Evolutionary conservation across 2,797 vertebrate genomes (phyloP), one percentile per base, ranked within the genome.

Genomic region (Macropodus opercularis): DNA sequence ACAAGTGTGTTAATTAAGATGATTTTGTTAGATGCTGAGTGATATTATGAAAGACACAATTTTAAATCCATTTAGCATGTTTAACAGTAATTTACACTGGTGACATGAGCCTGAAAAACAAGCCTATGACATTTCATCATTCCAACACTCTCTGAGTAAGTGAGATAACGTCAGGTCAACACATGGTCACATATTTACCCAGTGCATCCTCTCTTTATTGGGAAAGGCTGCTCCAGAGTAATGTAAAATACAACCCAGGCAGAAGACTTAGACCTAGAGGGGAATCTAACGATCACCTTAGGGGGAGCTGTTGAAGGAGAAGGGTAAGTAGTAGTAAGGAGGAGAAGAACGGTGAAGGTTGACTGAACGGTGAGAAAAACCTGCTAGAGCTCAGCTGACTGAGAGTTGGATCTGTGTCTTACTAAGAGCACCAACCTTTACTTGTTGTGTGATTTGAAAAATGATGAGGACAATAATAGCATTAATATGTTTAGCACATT

Each of bases 331-430:
- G 8, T 18, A 21, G 11, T n/a, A n/a, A n/a, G n/a, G n/a, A n/a
- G 10, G 22, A 18, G 35, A 21, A 43, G 6, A 35, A 22, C 18
- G 14, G 42, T 0, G 10, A 59, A 62, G 48, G 57, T 46, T 23
- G 22, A 51, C 1, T 24, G 23, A 47, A 46, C 34, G 57, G 63
- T 22, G 35, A 19, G 36, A n/a, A n/a, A n/a, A n/a, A n/a, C n/a
- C n/a, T n/a, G n/a, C n/a, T 72, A 81, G 72, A 67, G 54, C 40
- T 17, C 41, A 40, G 15, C 49, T 66, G 63, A 50, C 56, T 70
- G 29, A 56, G 23, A 31, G 38, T 68, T 49, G 44, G 19, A 39
- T 52, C 46, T 54, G 18, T 49, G 51, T 50, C 18, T 18, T 52
- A 52, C 4, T 6, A 9, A 17, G 40, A 19, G n/a, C 6, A 29